phyloP scores from a whole-genome alignment of 2,113 vertebrate genomes.

The Anhinga rufa region DNA sequence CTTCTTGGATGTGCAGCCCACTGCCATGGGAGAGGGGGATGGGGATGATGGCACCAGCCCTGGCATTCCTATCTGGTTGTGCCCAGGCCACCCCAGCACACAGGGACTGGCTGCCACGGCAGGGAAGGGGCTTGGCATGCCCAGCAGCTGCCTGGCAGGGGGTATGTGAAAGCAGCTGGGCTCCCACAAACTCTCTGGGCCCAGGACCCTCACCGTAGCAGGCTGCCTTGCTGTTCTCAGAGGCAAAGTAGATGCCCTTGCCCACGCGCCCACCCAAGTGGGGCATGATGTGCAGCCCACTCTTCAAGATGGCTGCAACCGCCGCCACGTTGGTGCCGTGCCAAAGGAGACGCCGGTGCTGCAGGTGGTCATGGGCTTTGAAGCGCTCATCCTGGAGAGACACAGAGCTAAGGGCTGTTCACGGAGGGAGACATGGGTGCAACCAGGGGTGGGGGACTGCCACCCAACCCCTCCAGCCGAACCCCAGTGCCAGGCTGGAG shows the following conservation, averaged over 20 bases:
- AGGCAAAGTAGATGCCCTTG: conserved; percentile 89
- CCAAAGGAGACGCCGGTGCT: conserved; percentile 88
- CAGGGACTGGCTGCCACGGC: neutral
- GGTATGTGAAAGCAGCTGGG: accelerated
- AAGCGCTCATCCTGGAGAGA: conserved; percentile 75
- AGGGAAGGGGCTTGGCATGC: neutral
- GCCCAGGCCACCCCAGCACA: neutral
- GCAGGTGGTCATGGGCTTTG: conserved; percentile 69
- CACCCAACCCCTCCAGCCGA: neutral
- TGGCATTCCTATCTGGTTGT: neutral
- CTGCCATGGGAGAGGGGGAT: conserved; percentile 45
- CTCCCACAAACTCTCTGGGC: neutral
- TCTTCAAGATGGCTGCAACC: conserved; percentile 88
- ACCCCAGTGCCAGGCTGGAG: neutral
- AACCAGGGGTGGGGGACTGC: neutral
- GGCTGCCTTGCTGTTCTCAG: conserved; percentile 86
- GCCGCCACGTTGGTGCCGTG: conserved; percentile 88
- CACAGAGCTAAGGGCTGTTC: neutral
- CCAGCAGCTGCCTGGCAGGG: neutral
- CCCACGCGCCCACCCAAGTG: conserved; percentile 87
- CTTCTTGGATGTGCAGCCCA: conserved; percentile 48
- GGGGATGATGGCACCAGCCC: neutral
- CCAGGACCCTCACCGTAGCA: conserved; percentile 75
- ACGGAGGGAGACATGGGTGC: accelerated
- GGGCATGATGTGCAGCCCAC: conserved; percentile 89